A percentile compares a stretch with the other conserved stretches of the same genome.
Conservation (phyloP, 1,140 invertebrate species). For the Trinorchestia longiramus region DNA sequence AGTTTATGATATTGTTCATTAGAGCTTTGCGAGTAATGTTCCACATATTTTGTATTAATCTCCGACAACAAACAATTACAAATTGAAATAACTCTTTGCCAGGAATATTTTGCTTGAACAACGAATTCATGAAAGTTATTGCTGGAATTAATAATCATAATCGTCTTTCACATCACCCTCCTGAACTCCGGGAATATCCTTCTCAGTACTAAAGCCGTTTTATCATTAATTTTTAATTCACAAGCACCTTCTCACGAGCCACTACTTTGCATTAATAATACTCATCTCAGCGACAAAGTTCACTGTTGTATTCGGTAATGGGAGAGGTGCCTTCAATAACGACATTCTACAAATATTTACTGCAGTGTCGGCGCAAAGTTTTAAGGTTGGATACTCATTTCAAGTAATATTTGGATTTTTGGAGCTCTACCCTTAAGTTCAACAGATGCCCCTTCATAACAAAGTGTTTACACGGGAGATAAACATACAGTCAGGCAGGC, state of each 20-base stretch:
- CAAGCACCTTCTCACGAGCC: background rate
- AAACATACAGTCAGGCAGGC: slow-evolving; percentile 29
- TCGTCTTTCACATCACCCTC: no score
- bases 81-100: no score
- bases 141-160: no score
- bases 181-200: no score
- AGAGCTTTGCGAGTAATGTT: no score
- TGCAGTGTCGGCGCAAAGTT: background rate
- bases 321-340: background rate
- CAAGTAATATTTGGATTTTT: slow-evolving; percentile 14
- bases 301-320: background rate
- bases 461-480: slow-evolving; percentile 34
- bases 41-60: no score
- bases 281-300: background rate
- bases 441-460: slow-evolving; percentile 51
- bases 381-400: background rate
- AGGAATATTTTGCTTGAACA: no score
- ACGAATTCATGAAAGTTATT: no score
- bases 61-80: no score
- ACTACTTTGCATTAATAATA: background rate
- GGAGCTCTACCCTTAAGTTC: background rate
- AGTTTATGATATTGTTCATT: no score
- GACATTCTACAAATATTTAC: slow-evolving; percentile 27
- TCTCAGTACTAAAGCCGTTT: no score
- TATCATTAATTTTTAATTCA: no score